Percentiles rank a stretch among this genome's conserved stretches.
Evolutionary conservation across 2,113 vertebrate genomes (phyloP).

Genomic region (Sprattus sprattus): DNA sequence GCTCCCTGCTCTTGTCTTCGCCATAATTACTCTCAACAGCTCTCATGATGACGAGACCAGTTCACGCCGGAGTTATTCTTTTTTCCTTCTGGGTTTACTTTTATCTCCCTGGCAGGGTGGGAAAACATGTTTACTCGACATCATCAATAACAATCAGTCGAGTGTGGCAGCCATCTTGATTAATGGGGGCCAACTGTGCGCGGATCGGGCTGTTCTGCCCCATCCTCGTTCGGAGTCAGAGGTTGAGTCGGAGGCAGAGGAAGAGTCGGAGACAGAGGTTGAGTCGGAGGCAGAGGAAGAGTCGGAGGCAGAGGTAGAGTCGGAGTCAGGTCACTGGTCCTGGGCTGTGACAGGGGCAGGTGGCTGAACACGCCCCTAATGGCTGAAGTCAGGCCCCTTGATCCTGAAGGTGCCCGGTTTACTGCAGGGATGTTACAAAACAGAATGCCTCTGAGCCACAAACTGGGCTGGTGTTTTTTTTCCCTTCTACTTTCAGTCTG

Average conservation of each 20-base stretch:
- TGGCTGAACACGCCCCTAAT: not conserved
- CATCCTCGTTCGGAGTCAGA: not conserved
- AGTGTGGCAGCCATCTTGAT: slow-evolving; percentile 3
- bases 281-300: not conserved
- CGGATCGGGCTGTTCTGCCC: not conserved
- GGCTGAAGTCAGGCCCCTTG: not conserved
- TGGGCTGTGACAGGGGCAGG: not conserved
- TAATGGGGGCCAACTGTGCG: not conserved
- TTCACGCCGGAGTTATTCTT: not conserved
- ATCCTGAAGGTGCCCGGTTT: not conserved
- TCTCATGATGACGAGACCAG: not conserved
- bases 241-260: not conserved
- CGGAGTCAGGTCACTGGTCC: not conserved
- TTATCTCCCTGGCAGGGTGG: not conserved
- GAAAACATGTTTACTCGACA: not conserved
- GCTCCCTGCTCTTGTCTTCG: not conserved
- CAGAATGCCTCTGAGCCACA: not conserved
- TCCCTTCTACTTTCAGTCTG: not conserved
- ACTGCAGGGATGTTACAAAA: not conserved
- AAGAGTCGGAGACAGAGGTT: not conserved
- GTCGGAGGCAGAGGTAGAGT: not conserved
- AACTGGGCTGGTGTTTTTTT: not conserved
- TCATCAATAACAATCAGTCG: not conserved
- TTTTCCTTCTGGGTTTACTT: not conserved
- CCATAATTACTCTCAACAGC: not conserved